Conservation (phyloP, 2,113 vertebrate species). For the Nestor notabilis region DNA sequence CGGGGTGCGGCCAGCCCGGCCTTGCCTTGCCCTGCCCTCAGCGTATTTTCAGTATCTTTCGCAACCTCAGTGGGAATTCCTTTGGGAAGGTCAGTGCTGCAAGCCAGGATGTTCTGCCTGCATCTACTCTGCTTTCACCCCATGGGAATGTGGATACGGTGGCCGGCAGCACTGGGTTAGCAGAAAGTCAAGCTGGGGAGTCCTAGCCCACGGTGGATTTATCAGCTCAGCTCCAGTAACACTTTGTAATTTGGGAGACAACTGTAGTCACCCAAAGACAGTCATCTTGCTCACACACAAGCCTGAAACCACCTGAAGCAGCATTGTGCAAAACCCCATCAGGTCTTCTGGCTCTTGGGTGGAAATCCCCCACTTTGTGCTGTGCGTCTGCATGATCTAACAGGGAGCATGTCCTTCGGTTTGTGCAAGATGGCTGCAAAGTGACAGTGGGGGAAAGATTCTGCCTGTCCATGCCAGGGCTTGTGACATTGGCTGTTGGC, state of each 20-base stretch:
- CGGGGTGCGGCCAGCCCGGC: too few species aligned
- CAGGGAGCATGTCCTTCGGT: background rate
- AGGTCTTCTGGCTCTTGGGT: background rate
- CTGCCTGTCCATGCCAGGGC: background rate
- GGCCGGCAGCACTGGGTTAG: background rate
- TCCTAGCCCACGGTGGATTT: background rate
- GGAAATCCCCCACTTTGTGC: rapidly evolving
- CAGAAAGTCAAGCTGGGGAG: background rate
- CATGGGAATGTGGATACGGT: rapidly evolving
- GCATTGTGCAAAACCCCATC: background rate
- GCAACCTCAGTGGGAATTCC: background rate
- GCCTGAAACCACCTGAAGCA: background rate
- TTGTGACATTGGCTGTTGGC: rapidly evolving
- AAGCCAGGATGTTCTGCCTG: background rate
- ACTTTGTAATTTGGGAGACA: background rate
- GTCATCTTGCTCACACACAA: rapidly evolving
- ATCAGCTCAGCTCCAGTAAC: background rate
- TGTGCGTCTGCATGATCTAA: rapidly evolving
- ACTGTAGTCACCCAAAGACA: background rate
- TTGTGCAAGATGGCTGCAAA: background rate
- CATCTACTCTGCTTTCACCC: background rate
- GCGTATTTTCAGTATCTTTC: background rate
- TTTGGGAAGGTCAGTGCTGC: background rate
- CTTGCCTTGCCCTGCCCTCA: background rate
- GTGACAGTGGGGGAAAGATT: background rate